Evolutionary conservation across 37 sponge, comb jelly and placozoan genomes (phyloP).

Genomic region (Geodia barretti): DNA sequence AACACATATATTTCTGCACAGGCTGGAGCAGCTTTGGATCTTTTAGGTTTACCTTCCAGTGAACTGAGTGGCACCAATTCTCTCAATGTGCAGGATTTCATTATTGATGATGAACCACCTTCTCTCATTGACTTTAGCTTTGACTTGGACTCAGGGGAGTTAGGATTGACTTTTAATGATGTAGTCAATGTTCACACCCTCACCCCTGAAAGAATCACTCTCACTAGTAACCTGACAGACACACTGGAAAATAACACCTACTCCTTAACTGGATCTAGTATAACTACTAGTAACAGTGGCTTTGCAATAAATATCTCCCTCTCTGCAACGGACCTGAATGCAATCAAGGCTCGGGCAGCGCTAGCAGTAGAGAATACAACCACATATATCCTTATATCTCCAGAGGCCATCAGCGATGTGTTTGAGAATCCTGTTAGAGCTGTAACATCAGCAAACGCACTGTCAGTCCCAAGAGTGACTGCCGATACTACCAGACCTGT

Average conservation of each 20-base stretch:
- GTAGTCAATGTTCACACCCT: slow-evolving; percentile 61
- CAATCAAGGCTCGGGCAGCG: slow-evolving; percentile 48
- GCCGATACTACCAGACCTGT: slow-evolving; percentile 72
- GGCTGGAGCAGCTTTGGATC: slow-evolving; percentile 54
- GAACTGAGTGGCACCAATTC: slow-evolving; percentile 19
- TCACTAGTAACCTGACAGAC: slow-evolving; percentile 37
- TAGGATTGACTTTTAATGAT: slow-evolving; percentile 76
- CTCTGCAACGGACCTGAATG: slow-evolving; percentile 61
- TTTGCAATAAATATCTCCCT: slow-evolving; percentile 48
- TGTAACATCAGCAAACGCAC: slow-evolving; percentile 11
- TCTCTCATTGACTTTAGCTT: slow-evolving; percentile 55
- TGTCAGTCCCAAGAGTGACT: slow-evolving; percentile 27
- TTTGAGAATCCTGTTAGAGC: slow-evolving; percentile 28
- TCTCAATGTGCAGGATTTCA: slow-evolving; percentile 15
- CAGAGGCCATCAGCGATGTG: slow-evolving; percentile 50
- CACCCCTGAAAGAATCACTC: slow-evolving; percentile 49
- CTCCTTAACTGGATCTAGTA: slow-evolving; percentile 65
- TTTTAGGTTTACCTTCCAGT: slow-evolving; percentile 45
- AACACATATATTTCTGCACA: slow-evolving; percentile 56
- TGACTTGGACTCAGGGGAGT: slow-evolving; percentile 66
- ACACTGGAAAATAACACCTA: slow-evolving; percentile 40
- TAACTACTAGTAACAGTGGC: slow-evolving; percentile 40
- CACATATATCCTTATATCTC: slow-evolving; percentile 54
- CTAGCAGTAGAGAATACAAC: slow-evolving; percentile 38
- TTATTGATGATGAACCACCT: slow-evolving; percentile 50